A percentile compares a stretch with the other conserved stretches of the same genome.
phyloP scores from a whole-genome alignment of 1,140 invertebrate genomes.

The Galleria mellonella region DNA sequence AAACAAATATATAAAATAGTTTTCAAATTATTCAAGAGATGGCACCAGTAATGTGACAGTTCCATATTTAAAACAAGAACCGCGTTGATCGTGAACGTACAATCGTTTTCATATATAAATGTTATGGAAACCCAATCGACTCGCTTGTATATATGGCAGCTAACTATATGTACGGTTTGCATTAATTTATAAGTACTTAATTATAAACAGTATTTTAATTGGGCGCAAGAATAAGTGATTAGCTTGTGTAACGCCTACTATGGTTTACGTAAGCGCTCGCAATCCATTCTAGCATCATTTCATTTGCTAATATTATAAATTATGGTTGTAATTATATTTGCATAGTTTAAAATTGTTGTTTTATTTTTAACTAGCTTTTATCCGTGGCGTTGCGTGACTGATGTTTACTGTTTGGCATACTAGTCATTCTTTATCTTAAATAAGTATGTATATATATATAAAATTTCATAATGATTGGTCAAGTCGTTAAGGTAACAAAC shows the following conservation, averaged over 20 bases:
- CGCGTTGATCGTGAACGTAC: background rate
- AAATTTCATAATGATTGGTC: no score
- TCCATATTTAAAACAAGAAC: background rate
- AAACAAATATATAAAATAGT: no score
- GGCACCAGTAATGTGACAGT: no score
- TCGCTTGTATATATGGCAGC: conserved; percentile 9
- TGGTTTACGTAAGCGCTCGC: background rate
- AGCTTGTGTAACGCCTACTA: background rate
- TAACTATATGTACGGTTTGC: background rate
- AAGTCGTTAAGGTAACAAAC: no score
- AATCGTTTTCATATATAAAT: no score
- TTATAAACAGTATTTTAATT: conserved; percentile 31
- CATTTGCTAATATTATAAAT: conserved; percentile 32
- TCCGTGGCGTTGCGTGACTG: no score
- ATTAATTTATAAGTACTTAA: conserved; percentile 33
- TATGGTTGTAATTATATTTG: conserved; percentile 56
- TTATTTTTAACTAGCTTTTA: background rate
- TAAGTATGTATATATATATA: no score
- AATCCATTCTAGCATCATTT: conserved; percentile 2
- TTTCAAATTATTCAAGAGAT: no score
- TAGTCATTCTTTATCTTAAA: no score
- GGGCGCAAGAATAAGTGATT: no score
- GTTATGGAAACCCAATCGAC: no score
- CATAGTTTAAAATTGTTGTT: conserved; percentile 29
- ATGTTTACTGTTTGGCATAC: no score